Evolutionary conservation across 2,888 invertebrate species (phyloP), one percentile per base, ranked within the genome.

Genomic region (Oscheius sp.): DNA sequence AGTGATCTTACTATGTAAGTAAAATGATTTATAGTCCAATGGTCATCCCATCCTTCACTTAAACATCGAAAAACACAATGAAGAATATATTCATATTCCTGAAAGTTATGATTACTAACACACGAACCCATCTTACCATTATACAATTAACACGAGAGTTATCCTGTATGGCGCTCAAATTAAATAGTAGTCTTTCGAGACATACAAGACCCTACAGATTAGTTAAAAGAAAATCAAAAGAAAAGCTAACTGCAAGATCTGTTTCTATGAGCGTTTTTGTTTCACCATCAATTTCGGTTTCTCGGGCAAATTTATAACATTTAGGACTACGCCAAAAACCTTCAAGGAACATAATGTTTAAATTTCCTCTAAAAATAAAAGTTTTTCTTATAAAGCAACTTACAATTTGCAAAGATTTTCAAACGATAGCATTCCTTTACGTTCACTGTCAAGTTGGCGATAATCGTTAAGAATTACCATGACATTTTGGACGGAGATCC

Each of bases 51-150:
- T 5, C n/a, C 27, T 17, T 42, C 45, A n/a, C 45, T 29, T 3
- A 61, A 45, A 29, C 61, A 61, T 12, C 61, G 42, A 45, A 61
- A 61, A n/a, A 61, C 45, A 15, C n/a, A 29, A 10, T 61, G 15
- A n/a, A 61, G 25, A n/a, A 61, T 25, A n/a, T 25, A n/a, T n/a
- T 27, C 31, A n/a, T 61, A 61, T 20, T 61, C 61, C 55, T 55
- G 20, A 55, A 55, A 55, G 34, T 4, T 20, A 37, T 37, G 37
- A 37, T 10, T 37, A 37, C 15, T 15, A 15, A 37, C 8, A 37
- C 15, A 37, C 37, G 15, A 37, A 37, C 37, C 48, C n/a, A n/a
- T n/a, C n/a, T n/a, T n/a, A n/a, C n/a, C n/a, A n/a, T n/a, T n/a
- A n/a, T n/a, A n/a, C n/a, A n/a, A n/a, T n/a, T n/a, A n/a, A n/a